These are phyloP conservation scores for Beroe ovata DNA, from an alignment of 37 sponge, comb jelly and placozoan species.

Conservation along the genomic window DNA sequence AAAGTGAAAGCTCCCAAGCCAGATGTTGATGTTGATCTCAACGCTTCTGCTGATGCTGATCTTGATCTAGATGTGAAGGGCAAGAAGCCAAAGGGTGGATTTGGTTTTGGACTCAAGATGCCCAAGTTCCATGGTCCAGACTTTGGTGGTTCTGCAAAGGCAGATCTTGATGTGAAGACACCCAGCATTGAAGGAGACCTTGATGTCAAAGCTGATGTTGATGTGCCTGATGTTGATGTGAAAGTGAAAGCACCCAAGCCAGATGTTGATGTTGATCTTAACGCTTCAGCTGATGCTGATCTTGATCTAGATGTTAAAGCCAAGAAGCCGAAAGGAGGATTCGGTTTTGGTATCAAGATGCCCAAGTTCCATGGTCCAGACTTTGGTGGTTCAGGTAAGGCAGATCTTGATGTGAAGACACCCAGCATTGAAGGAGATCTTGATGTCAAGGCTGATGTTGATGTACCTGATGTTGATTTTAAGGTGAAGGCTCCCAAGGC, in stretches of 20 bases:
- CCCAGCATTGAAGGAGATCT: conserved; percentile 11
- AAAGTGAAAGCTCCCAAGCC: neutral
- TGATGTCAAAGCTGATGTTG: neutral
- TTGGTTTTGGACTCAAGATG: too few species aligned
- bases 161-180: too few species aligned
- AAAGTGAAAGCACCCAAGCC: conserved; percentile 47
- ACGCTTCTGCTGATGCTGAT: neutral
- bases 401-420: conserved; percentile 21
- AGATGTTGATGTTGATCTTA: too few species aligned
- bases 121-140: too few species aligned
- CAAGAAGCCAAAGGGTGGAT: too few species aligned
- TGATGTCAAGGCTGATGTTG: neutral
- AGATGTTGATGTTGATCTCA: conserved; percentile 3
- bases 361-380: conserved; percentile 11
- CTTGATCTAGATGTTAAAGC: neutral
- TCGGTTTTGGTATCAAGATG: conserved; percentile 47
- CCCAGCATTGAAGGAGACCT: neutral
- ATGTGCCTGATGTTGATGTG: conserved; percentile 26
- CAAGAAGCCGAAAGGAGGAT: neutral
- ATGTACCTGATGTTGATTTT: conserved; percentile 11
- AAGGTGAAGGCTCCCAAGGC: conserved; percentile 1
- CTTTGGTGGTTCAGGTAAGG: neutral
- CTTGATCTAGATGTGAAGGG: conserved; percentile 16
- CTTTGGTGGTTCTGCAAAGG: too few species aligned
- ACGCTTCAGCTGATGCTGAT: neutral